Base-by-base conservation (phyloP, 2,888 invertebrate genomes). In the Mythimna vitellina region DNA sequence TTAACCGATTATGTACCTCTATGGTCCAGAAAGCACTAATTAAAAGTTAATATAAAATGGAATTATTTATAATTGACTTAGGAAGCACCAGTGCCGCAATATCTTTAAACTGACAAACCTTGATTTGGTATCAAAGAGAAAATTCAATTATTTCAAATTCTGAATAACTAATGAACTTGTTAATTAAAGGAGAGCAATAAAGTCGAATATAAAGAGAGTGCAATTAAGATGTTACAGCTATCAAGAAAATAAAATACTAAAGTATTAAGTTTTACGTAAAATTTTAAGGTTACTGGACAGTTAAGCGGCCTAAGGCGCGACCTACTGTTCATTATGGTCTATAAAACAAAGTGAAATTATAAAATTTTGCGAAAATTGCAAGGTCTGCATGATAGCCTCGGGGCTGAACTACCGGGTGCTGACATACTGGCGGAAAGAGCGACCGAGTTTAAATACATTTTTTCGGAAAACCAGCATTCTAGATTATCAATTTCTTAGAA, bases 331-430 rank as follows among this genome's bases (percentile, higher is more conserved):
- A 88, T 91, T 90, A 89, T 86, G 82, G 86, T 83, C 89, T 86
- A 92, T 92, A 92, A 92, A 93, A 91, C 89, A 90, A 90, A 89
- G 88, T 87, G 86, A 87, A 93, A 92, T 92, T 92, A 92, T 90
- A 88, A 90, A 90, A 90, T 93, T 92, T 88, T 72, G 86, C 80
- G 86, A 88, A 90, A 92, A 93, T 92, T 90, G 90, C 87, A 82
- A 88, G 87, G 86, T 88, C 89, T 88, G 88, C 87, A 80, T 78
- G 70, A 83, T 70, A 68, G 74, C 85, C 91, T 83, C 51, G 49
- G 83, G 90, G 67, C 32, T 32, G n/a, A 53, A 72, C 86, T 78
- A 86, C 77, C 62, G 74, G 53, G n/a, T 4, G 64, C 71, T 70
- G 82, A 83, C 76, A 80, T 58, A 76, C 72, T 73, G 86, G 17